phyloP scores from a whole-genome alignment of 2,113 vertebrate species.

The Physeter macrocephalus region DNA sequence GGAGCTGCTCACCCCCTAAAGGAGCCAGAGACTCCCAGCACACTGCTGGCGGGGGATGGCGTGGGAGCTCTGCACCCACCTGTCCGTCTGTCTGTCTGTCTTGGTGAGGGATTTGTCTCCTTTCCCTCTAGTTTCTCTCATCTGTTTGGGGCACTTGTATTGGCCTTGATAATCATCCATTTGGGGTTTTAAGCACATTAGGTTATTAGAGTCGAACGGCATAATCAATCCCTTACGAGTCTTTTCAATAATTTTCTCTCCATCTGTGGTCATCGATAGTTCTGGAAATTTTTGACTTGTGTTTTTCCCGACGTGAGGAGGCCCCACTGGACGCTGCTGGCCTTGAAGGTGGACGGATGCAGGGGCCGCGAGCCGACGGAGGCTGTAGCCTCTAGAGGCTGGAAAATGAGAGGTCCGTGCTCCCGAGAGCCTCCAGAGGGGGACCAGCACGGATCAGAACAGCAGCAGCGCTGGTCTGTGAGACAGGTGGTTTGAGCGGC shows the following conservation, averaged over 20 bases:
- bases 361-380: no score
- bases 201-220: fast-evolving
- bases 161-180: not conserved
- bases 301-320: not conserved
- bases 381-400: no score
- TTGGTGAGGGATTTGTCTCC: not conserved
- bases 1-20: not conserved
- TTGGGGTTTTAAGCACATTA: not conserved
- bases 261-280: not conserved
- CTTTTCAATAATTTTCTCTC: not conserved
- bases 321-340: no score
- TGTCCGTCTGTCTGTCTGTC: not conserved
- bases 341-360: no score
- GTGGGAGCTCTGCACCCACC: not conserved
- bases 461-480: no score
- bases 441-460: no score
- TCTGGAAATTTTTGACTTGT: not conserved
- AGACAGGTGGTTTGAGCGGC: no score
- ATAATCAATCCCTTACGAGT: not conserved
- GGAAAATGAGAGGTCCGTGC: no score
- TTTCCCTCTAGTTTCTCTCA: not conserved
- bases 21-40: not conserved
- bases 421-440: no score
- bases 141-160: not conserved
- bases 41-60: not conserved